Evolutionary conservation across 1,140 invertebrate genomes (phyloP).

Genomic region (Lepidurus arcticus): DNA sequence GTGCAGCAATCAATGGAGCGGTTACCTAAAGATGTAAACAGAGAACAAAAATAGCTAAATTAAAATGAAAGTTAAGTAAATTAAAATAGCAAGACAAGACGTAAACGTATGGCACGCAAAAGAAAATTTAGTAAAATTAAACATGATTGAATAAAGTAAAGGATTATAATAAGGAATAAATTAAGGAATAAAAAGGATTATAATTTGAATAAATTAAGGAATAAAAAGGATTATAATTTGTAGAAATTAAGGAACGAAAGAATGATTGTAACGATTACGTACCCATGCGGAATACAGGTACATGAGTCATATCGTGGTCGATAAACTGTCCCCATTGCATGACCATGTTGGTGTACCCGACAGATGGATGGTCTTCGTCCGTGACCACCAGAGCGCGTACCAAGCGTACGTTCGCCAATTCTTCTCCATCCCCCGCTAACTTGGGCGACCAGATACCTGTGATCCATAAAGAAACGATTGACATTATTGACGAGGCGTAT

Average conservation of each 20-base stretch:
- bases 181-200: no score
- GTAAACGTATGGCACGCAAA: no score
- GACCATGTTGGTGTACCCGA: conserved; percentile 42
- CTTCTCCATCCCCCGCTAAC: conserved; percentile 10
- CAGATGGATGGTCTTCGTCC: conserved; percentile 45
- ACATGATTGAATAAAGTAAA: no score
- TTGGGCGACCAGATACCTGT: conserved; percentile 34
- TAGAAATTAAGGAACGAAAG: background rate
- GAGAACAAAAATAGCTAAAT: background rate
- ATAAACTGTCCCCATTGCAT: conserved; percentile 58
- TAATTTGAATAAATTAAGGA: no score
- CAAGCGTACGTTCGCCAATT: conserved; percentile 32
- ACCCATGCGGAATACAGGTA: conserved; percentile 58
- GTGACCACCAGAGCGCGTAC: conserved; percentile 43
- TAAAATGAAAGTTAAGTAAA: no score
- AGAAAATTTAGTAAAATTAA: no score
- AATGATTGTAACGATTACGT: conserved; percentile 26
- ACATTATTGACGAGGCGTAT: background rate
- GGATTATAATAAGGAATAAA: no score
- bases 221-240: no score
- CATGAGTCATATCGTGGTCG: conserved; percentile 58
- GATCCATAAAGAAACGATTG: background rate
- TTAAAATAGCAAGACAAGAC: no score
- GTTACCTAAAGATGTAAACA: conserved; percentile 25
- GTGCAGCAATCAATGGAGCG: conserved; percentile 35